These are phyloP conservation scores for Steinernema carpocapsae DNA, from an alignment of 2,888 invertebrate genomes.

Conservation along the genomic window DNA sequence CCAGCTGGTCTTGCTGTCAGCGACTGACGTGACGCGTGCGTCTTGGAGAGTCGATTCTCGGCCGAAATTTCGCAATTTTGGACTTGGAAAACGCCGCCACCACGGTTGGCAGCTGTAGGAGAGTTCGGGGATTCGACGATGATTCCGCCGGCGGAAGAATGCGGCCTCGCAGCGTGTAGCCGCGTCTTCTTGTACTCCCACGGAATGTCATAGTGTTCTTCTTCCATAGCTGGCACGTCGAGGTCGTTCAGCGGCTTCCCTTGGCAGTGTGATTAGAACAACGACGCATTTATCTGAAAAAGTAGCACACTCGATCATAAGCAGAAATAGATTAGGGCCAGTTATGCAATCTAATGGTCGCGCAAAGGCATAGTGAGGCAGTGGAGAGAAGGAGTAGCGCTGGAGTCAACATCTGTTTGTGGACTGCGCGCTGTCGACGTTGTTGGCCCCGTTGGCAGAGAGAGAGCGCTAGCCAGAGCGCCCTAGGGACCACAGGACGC, in stretches of 20 bases:
- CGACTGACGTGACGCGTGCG: slow-evolving; percentile 22
- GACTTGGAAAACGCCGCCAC: slow-evolving; percentile 4
- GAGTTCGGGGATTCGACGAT: background rate
- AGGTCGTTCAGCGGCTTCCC: no score
- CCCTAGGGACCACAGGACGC: background rate
- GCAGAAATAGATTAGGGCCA: background rate
- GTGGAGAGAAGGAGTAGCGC: background rate
- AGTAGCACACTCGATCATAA: background rate
- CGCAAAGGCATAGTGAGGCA: background rate
- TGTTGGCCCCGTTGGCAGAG: background rate
- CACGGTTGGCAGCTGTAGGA: background rate
- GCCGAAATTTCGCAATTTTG: background rate
- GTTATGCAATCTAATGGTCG: no score
- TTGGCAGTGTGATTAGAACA: background rate
- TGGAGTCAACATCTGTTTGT: background rate
- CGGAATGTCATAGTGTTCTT: slow-evolving; percentile 66
- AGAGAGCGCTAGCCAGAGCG: background rate
- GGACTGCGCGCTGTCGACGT: background rate
- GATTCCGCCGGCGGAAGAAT: slow-evolving; percentile 45
- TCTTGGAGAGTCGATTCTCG: slow-evolving; percentile 14
- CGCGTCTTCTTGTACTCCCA: slow-evolving; percentile 65
- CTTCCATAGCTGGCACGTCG: slow-evolving; percentile 51
- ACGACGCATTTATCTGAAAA: slow-evolving; percentile 3
- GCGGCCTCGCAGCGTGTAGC: slow-evolving; percentile 46
- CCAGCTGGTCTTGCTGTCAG: slow-evolving; percentile 9